Evolutionary conservation across 2,797 vertebrate species (phyloP).

Genomic region (Tenualosa ilisha): DNA sequence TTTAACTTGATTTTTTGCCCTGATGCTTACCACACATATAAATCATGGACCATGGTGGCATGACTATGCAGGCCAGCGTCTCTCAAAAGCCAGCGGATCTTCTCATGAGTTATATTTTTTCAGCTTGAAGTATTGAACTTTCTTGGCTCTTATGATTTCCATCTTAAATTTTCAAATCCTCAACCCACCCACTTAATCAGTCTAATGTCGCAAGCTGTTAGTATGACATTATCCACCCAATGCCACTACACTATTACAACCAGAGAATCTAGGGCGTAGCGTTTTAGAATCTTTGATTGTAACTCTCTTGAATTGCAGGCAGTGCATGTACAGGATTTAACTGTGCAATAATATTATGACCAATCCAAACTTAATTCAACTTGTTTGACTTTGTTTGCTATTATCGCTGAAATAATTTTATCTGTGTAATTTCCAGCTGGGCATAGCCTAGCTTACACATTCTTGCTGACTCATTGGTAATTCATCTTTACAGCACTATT

Average conservation of each 20-base stretch:
- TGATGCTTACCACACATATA: slow-evolving; percentile 2
- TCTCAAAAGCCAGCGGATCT: not conserved
- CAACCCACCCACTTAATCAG: not conserved
- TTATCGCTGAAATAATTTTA: not conserved
- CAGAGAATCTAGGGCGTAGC: too few species aligned
- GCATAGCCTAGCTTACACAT: not conserved
- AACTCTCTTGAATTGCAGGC: too few species aligned
- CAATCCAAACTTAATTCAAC: too few species aligned
- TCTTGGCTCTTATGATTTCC: not conserved
- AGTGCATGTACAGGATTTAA: too few species aligned
- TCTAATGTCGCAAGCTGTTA: not conserved
- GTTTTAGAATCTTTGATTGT: too few species aligned
- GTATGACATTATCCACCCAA: too few species aligned
- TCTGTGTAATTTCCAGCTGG: not conserved
- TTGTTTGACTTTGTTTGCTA: too few species aligned
- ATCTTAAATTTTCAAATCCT: not conserved
- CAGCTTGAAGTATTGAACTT: not conserved
- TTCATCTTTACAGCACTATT: not conserved
- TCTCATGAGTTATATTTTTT: not conserved
- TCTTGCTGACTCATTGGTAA: not conserved
- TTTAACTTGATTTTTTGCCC: slow-evolving; percentile 22
- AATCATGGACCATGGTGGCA: not conserved
- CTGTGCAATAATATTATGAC: too few species aligned
- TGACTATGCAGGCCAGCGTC: not conserved
- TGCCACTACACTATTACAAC: not conserved